Evolutionary conservation across 2,113 vertebrate genomes (phyloP), one percentile per base, ranked within the genome.

Genomic region (Austrofundulus limnaeus): DNA sequence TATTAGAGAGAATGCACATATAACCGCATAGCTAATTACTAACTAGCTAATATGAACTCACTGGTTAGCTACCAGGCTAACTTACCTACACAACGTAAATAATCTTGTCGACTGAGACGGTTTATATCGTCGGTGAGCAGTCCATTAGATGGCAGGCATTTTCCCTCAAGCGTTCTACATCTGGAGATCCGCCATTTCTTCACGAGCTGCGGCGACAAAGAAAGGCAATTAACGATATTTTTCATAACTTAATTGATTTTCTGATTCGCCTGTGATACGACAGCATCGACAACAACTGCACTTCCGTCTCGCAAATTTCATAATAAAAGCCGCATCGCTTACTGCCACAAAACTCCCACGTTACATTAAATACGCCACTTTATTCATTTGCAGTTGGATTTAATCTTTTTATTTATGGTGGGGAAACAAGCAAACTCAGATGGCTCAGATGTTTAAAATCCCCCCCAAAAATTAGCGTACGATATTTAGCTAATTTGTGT

Each of bases 191-290:
- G 91, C 91, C 91, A 93, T 92, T 82, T 90, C 86, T 82, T 79
- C 78, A 81, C 78, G 84, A 71, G 86, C 86, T 54, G 70, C 86
- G 72, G 82, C 64, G 88, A 89, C 90, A 90, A 92, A 92, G 91
- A 92, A 92, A 92, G 86, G 90, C 90, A 90, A 92, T 92, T 91
- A 92, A 90, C 88, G 90, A 61, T 89, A 86, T 91, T 92, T 90
- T 92, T 92, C 91, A 92, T 88, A 92, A 92, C 83, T 92, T 93
- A 92, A 92, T 93, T 92, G 90, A 92, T 92, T 92, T 92, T 90
- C 71, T 82, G 83, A 89, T 85, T 82, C 87, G 81, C 67, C 53
- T 70, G 63, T 19, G 60, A 68, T 61, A 56, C 47, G 55, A 57
- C 62, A 9, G 49, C 53, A 46, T 45, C 70, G 49, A 50, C 61